These are phyloP conservation scores for Lutraria lutraria DNA, from an alignment of 2,888 invertebrate genomes.

Conservation along the genomic window DNA sequence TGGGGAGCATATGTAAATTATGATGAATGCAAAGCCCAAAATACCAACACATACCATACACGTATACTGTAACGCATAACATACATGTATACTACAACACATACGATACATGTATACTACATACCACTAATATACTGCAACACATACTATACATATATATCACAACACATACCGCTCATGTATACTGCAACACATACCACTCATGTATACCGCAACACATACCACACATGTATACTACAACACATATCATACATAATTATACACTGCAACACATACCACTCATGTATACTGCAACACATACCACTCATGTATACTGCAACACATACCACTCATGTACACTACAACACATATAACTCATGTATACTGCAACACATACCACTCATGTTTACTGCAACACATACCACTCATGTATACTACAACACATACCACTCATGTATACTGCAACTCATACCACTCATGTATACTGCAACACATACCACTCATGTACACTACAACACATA, in stretches of 20 bases:
- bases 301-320: too few relatives aligned
- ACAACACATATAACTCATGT: too few relatives aligned
- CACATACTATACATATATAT: neutral
- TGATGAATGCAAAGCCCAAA: neutral
- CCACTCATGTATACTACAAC: too few relatives aligned
- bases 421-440: neutral
- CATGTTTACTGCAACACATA: neutral
- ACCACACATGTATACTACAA: neutral
- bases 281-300: neutral
- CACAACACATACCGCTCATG: too few relatives aligned
- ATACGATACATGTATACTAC: neutral
- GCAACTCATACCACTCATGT: too few relatives aligned
- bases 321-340: neutral
- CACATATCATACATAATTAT: too few relatives aligned
- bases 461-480: neutral
- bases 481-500: neutral
- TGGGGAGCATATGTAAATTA: neutral
- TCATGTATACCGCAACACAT: neutral
- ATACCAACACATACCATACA: neutral
- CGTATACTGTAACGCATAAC: neutral
- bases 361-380: neutral
- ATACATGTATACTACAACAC: neutral
- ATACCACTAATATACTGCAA: too few relatives aligned
- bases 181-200: neutral
- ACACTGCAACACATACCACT: neutral